A percentile compares a stretch with the other conserved stretches of the same genome.
Conservation (phyloP, 2,113 vertebrate species). For the Cygnus atratus region DNA sequence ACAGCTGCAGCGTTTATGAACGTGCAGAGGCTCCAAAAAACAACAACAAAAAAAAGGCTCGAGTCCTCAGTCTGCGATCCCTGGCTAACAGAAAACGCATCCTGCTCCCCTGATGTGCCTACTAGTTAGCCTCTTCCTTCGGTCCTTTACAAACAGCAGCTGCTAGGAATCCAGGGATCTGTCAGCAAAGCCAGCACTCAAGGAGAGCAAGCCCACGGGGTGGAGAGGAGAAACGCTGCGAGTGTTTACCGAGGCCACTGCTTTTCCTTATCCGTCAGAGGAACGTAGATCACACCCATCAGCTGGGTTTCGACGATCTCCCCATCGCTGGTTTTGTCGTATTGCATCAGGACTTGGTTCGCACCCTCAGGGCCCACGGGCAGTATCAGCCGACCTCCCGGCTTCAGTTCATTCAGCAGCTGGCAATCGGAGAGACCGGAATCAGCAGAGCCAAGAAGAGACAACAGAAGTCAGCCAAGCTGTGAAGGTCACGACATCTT, state of each 20-base stretch:
- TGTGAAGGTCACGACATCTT: rapidly evolving
- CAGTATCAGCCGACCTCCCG: slow-evolving; percentile 85
- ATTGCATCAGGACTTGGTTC: slow-evolving; percentile 88
- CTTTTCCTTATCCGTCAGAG: slow-evolving; percentile 86
- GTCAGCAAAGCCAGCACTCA: background rate
- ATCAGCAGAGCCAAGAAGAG: background rate
- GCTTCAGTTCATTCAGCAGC: slow-evolving; percentile 89
- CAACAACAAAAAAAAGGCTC: background rate
- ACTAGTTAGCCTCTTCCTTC: background rate
- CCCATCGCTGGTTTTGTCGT: slow-evolving; percentile 85
- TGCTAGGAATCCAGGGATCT: background rate
- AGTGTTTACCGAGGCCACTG: slow-evolving; percentile 88
- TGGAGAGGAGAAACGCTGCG: background rate
- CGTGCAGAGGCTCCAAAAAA: background rate
- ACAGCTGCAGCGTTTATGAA: rapidly evolving
- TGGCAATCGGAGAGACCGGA: slow-evolving; percentile 17
- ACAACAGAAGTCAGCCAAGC: rapidly evolving
- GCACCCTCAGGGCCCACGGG: slow-evolving; percentile 87
- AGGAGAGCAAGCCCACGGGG: background rate
- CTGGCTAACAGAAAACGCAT: background rate
- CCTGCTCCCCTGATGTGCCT: background rate
- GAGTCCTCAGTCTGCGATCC: background rate
- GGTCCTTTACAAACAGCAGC: background rate
- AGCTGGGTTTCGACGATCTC: slow-evolving; percentile 82
- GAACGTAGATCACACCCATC: slow-evolving; percentile 91